These are phyloP conservation scores for Scaptomyza hsui DNA, from an alignment of 1,140 invertebrate genomes.

Conservation along the genomic window DNA sequence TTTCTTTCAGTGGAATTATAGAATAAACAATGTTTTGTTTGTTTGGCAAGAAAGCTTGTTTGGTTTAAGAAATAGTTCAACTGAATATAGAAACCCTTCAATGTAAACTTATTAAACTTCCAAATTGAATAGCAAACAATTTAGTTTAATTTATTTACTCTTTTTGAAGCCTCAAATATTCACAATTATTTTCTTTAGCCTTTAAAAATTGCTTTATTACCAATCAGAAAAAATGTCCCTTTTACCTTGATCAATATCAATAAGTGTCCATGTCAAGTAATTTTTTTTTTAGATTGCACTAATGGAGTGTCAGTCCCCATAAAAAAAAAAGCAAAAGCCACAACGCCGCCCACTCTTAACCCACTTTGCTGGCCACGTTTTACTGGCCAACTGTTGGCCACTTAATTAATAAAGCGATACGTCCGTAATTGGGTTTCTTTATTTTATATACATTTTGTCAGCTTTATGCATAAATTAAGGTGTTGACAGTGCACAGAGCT, in stretches of 20 bases:
- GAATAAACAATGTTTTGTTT: too few relatives aligned
- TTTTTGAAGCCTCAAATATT: too few relatives aligned
- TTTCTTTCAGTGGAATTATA: neutral
- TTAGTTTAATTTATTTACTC: too few relatives aligned
- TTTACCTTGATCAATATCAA: conserved; percentile 31
- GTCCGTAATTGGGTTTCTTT: conserved; percentile 5
- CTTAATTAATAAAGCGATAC: conserved; percentile 24
- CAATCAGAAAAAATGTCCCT: neutral
- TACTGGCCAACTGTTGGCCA: conserved; percentile 18
- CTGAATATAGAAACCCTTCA: too few relatives aligned
- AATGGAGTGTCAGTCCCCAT: conserved; percentile 8
- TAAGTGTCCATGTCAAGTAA: conserved; percentile 6
- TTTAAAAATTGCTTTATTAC: neutral
- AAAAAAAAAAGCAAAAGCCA: neutral
- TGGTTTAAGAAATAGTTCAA: too few relatives aligned
- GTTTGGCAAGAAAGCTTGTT: too few relatives aligned
- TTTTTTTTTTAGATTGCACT: neutral
- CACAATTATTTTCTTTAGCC: too few relatives aligned
- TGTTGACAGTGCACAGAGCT: neutral
- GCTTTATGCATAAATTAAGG: conserved; percentile 61
- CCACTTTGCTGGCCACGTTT: neutral
- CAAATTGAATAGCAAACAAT: too few relatives aligned
- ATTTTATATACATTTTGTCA: conserved; percentile 7
- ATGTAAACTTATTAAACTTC: too few relatives aligned
- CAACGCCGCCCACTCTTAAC: neutral